phyloP scores from a whole-genome alignment of 2,888 invertebrate genomes.

The Cosmia trapezina region DNA sequence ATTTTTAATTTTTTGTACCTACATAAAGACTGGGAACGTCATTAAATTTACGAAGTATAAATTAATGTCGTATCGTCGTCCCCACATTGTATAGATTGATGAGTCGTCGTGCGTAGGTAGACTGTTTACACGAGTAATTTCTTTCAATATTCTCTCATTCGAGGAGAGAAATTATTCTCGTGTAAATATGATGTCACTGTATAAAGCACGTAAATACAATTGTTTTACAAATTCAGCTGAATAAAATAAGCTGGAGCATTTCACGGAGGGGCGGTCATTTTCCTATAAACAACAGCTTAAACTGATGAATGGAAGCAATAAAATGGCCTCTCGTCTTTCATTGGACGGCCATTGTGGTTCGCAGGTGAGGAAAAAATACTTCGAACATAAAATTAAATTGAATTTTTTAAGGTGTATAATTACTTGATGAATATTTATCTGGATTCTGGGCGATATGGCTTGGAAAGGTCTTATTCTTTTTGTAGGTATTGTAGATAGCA shows the following conservation, averaged over 20 bases:
- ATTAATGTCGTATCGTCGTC: no score
- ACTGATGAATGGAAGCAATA: conserved; percentile 72
- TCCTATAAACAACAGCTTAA: conserved; percentile 64
- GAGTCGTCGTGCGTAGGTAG: not conserved
- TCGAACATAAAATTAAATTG: conserved; percentile 53
- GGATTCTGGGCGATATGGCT: conserved; percentile 13
- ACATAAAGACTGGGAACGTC: no score
- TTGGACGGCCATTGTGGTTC: conserved; percentile 66
- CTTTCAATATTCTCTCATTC: not conserved
- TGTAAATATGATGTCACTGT: conserved; percentile 16
- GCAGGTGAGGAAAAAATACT: conserved; percentile 71
- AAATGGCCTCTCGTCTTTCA: conserved; percentile 68
- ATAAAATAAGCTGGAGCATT: conserved; percentile 63
- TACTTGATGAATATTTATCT: conserved; percentile 46
- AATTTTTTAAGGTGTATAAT: conserved; percentile 43
- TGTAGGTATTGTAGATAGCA: not conserved
- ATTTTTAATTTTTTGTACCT: no score
- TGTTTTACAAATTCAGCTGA: conserved; percentile 63
- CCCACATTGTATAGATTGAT: not conserved
- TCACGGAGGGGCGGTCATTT: conserved; percentile 30
- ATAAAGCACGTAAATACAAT: conserved; percentile 59
- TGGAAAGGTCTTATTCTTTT: conserved; percentile 9
- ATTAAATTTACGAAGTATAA: no score
- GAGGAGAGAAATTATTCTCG: not conserved
- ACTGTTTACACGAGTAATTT: not conserved